These are phyloP conservation scores for Cinclus cinclus DNA, from an alignment of 2,113 vertebrate genomes.

Conservation along the genomic window DNA sequence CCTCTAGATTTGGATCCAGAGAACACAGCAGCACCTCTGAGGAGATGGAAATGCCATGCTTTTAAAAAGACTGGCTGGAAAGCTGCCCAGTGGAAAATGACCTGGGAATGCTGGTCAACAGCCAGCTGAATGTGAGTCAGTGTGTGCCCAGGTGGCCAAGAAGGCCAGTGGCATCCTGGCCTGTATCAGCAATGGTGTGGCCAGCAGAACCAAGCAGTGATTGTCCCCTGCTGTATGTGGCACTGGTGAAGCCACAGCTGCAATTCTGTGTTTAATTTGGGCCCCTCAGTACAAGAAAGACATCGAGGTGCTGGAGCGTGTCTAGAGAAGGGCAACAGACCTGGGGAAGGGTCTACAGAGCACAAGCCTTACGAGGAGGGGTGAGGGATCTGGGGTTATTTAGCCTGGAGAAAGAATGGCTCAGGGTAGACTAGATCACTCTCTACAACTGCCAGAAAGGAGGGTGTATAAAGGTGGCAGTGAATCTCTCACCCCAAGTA, in stretches of 20 bases:
- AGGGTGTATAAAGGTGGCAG: background rate
- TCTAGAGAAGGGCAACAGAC: rapidly evolving
- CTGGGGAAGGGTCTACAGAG: background rate
- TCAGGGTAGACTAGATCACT: background rate
- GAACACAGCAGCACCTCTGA: background rate
- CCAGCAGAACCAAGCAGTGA: background rate
- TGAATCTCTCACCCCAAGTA: background rate
- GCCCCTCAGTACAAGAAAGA: background rate
- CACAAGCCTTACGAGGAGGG: background rate
- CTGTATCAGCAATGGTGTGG: background rate
- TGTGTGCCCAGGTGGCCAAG: background rate
- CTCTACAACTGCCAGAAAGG: background rate
- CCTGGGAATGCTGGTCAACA: rapidly evolving
- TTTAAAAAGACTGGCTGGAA: background rate
- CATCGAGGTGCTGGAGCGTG: rapidly evolving
- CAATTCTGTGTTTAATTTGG: background rate
- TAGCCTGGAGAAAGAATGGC: background rate
- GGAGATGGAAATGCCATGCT: background rate
- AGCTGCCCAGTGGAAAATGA: background rate
- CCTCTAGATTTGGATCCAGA: background rate
- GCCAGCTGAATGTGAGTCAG: background rate
- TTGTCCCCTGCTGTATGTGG: rapidly evolving
- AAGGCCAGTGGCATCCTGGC: background rate
- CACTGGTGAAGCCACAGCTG: background rate
- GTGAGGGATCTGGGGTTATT: background rate